phyloP scores from a whole-genome alignment of 2,113 vertebrate genomes.

The Butorides virescens region DNA sequence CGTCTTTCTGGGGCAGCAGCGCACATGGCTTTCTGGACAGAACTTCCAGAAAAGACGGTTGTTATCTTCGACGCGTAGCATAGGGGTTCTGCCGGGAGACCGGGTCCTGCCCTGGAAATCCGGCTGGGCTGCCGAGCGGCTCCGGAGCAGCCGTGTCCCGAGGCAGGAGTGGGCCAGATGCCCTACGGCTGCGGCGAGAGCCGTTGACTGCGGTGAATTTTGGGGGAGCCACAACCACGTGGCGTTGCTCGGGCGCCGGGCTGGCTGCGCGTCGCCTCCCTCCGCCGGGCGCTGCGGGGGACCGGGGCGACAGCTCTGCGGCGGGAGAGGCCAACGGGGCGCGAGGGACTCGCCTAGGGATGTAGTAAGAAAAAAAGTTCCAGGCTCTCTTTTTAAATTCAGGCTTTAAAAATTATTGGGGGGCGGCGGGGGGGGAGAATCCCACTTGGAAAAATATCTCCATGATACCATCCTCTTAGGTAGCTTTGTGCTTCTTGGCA shows the following conservation, averaged over 20 bases:
- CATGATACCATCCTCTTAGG: conserved; percentile 29
- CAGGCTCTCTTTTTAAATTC: conserved; percentile 19
- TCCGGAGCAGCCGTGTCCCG: neutral
- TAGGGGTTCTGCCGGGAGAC: neutral
- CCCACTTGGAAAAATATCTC: neutral
- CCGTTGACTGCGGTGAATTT: neutral
- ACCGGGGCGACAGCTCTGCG: neutral
- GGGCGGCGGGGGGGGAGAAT: neutral
- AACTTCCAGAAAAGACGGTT: neutral
- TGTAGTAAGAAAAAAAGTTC: neutral
- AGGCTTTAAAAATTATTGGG: conserved; percentile 48
- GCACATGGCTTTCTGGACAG: neutral
- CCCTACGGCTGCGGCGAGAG: neutral
- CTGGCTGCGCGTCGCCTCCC: neutral
- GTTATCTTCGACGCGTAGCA: neutral
- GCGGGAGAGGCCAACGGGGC: neutral
- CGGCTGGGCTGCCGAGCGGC: neutral
- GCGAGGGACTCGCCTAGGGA: neutral
- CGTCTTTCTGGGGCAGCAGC: neutral
- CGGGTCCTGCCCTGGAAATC: neutral
- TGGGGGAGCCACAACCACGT: neutral
- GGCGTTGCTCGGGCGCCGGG: fast-evolving
- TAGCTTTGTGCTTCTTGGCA: conserved; percentile 65
- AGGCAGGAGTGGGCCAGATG: neutral
- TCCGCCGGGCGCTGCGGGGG: fast-evolving